These are phyloP conservation scores for Ooceraea biroi DNA, from an alignment of 1,140 invertebrate species.

Conservation along the genomic window DNA sequence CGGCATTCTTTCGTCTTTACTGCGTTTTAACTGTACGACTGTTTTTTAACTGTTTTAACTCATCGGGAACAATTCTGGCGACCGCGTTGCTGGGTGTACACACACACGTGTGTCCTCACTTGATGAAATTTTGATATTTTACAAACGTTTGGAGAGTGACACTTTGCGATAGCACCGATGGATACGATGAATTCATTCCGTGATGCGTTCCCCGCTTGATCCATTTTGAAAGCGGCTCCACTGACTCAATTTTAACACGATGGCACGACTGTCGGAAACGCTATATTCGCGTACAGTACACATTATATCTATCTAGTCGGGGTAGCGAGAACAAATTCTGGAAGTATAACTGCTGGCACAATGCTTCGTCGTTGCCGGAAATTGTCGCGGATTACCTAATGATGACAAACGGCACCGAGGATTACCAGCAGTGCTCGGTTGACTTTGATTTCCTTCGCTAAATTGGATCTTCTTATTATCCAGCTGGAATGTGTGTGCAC, in stretches of 20 bases:
- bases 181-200: conserved; percentile 15
- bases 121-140: conserved; percentile 39
- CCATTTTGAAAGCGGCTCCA: neutral
- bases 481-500: neutral
- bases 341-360: neutral
- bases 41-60: no score
- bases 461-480: conserved; percentile 40
- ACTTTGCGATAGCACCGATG: neutral
- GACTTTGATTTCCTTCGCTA: conserved; percentile 23
- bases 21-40: neutral
- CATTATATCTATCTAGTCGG: neutral
- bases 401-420: conserved; percentile 33
- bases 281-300: neutral
- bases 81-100: neutral
- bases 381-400: conserved; percentile 27
- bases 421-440: neutral
- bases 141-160: neutral
- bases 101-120: neutral
- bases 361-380: neutral
- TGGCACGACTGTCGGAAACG: no score
- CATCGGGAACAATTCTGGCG: neutral
- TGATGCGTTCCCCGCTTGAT: neutral
- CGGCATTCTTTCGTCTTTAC: conserved; percentile 45
- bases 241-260: conserved; percentile 24
- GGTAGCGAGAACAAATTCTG: neutral